Percentiles rank a stretch among this genome's conserved stretches.
Conservation (phyloP, 2,888 invertebrate genomes). For the Oxyteleia sp. region DNA sequence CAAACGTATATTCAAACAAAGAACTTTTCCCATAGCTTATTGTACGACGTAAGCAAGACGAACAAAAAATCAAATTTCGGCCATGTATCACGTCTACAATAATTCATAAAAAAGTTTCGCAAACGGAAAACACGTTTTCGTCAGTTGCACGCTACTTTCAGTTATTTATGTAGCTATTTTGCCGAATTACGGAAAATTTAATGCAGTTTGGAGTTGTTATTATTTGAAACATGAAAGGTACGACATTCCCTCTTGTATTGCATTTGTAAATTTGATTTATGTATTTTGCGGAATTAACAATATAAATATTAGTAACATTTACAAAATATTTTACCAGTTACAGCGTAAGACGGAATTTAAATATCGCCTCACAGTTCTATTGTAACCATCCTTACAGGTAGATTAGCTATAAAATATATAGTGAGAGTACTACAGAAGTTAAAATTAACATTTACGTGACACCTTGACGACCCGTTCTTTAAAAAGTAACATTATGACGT, state of each 20-base stretch:
- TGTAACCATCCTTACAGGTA: too few species aligned
- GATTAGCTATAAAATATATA: too few species aligned
- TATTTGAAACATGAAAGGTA: not conserved
- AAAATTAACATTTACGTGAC: too few species aligned
- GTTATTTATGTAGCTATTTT: constrained; percentile 49
- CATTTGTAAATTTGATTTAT: too few species aligned
- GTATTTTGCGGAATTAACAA: too few species aligned
- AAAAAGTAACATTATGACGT: too few species aligned
- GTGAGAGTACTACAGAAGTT: too few species aligned
- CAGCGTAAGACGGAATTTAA: too few species aligned
- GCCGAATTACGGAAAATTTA: constrained; percentile 45
- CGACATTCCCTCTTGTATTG: constrained; percentile 8
- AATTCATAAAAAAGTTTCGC: constrained; percentile 68
- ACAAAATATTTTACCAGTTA: too few species aligned
- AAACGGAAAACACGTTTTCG: constrained; percentile 59
- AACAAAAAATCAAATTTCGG: constrained; percentile 51
- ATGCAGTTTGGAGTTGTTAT: constrained; percentile 6
- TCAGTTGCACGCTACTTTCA: constrained; percentile 40
- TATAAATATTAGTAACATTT: too few species aligned
- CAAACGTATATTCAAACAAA: constrained; percentile 40
- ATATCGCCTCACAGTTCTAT: too few species aligned
- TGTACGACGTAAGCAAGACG: not conserved
- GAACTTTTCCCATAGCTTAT: constrained; percentile 62
- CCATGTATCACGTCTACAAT: constrained; percentile 58
- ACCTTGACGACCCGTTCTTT: too few species aligned